Conservation (phyloP, 1,140 invertebrate species). For the Oryctes rhinoceros region DNA sequence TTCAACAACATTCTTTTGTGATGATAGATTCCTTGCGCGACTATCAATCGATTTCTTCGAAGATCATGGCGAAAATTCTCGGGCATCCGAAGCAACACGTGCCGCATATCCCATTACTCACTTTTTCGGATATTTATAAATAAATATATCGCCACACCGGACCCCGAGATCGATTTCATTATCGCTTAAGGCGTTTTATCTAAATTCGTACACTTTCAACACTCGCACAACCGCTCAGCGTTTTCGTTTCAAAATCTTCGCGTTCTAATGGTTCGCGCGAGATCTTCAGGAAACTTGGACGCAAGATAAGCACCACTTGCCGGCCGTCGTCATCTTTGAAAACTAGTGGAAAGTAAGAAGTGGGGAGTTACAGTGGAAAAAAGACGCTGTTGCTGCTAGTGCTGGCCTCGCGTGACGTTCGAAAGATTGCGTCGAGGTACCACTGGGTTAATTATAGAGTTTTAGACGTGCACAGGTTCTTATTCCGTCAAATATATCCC, state of each 20-base stretch:
- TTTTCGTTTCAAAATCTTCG: neutral
- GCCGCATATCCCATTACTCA: slow-evolving; percentile 40
- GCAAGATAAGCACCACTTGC: neutral
- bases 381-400: neutral
- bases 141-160: neutral
- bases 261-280: neutral
- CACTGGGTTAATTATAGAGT: neutral
- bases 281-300: neutral
- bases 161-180: neutral
- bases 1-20: slow-evolving; percentile 39
- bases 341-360: neutral
- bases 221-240: neutral
- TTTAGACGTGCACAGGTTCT: no score
- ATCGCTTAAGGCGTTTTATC: neutral
- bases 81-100: slow-evolving; percentile 32
- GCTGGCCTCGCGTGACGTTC: neutral
- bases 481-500: no score
- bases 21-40: slow-evolving; percentile 36
- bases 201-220: neutral
- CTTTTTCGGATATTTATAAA: slow-evolving; percentile 15
- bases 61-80: slow-evolving; percentile 30
- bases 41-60: slow-evolving; percentile 39
- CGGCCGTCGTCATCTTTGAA: neutral
- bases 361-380: neutral
- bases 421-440: neutral